phyloP scores from a whole-genome alignment of 2,888 invertebrate genomes.

The Petrolisthes manimaculis region DNA sequence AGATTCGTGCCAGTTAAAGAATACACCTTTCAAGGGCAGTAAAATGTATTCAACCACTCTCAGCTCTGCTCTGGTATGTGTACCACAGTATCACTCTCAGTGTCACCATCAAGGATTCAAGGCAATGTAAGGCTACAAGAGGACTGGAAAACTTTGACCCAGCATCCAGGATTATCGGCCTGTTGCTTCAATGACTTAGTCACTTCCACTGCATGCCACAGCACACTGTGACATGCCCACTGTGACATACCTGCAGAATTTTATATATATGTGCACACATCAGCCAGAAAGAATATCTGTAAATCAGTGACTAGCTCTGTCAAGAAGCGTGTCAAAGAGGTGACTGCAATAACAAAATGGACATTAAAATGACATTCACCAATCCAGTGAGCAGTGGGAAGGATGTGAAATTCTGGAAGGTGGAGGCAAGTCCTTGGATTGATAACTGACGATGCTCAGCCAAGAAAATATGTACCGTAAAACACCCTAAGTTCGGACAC shows the following conservation, averaged over 20 bases:
- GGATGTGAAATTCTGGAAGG: neutral
- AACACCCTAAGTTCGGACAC: too few species aligned
- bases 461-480: neutral
- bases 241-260: slow-evolving; percentile 17
- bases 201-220: slow-evolving; percentile 27
- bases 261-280: neutral
- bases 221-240: slow-evolving; percentile 44
- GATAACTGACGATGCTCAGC: neutral
- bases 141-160: too few species aligned
- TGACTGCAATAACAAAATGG: too few species aligned
- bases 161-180: neutral
- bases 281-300: neutral
- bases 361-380: too few species aligned
- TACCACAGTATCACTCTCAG: slow-evolving; percentile 31
- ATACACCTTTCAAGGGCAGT: neutral
- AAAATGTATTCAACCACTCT: slow-evolving; percentile 4
- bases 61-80: slow-evolving; percentile 11
- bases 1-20: neutral
- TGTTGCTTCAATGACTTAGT: slow-evolving; percentile 19
- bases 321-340: too few species aligned
- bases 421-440: neutral
- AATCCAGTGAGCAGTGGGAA: too few species aligned
- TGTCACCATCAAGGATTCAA: neutral
- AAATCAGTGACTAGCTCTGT: neutral
- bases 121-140: too few species aligned